A percentile compares a stretch with the other conserved stretches of the same genome.
Conservation (phyloP, 2,888 invertebrate species). For the Amitus sp. region DNA sequence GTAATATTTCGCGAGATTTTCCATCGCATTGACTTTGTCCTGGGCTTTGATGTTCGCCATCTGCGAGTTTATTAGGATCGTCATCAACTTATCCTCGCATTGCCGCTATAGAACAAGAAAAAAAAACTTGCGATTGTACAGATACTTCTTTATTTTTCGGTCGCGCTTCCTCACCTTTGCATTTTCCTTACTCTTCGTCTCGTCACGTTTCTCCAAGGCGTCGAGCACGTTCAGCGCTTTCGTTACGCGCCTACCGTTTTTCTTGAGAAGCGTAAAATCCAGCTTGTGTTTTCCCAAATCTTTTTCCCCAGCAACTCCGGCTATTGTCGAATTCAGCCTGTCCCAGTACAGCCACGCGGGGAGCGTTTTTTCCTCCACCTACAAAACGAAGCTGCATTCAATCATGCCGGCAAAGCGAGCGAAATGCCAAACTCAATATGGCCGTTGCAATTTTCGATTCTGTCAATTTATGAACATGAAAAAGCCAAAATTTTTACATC, state of each 20-base stretch:
- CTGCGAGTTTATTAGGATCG: constrained; percentile 75
- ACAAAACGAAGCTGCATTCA: not conserved
- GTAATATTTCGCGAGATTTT: constrained; percentile 78
- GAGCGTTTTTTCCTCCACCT: constrained; percentile 56
- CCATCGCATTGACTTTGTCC: constrained; percentile 74
- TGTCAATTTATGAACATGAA: no score
- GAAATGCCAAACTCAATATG: no score
- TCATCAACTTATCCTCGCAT: constrained; percentile 70
- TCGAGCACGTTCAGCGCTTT: constrained; percentile 72
- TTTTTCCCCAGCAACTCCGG: constrained; percentile 77
- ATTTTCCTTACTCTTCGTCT: constrained; percentile 51
- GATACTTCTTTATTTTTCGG: no score
- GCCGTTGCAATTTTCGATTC: no score
- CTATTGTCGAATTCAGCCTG: constrained; percentile 74
- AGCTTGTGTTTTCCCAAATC: constrained; percentile 77
- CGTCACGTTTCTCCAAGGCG: constrained; percentile 51
- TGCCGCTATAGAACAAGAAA: constrained; percentile 56
- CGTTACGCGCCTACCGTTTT: constrained; percentile 69
- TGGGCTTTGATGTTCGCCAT: constrained; percentile 73
- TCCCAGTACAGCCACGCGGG: constrained; percentile 81
- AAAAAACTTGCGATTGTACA: not conserved
- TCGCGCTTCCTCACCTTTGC: constrained; percentile 49
- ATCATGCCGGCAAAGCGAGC: no score
- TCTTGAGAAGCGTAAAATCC: constrained; percentile 48
- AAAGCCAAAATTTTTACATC: no score